phyloP scores from a whole-genome alignment of 2,113 vertebrate genomes.

The Monopterus albus region DNA sequence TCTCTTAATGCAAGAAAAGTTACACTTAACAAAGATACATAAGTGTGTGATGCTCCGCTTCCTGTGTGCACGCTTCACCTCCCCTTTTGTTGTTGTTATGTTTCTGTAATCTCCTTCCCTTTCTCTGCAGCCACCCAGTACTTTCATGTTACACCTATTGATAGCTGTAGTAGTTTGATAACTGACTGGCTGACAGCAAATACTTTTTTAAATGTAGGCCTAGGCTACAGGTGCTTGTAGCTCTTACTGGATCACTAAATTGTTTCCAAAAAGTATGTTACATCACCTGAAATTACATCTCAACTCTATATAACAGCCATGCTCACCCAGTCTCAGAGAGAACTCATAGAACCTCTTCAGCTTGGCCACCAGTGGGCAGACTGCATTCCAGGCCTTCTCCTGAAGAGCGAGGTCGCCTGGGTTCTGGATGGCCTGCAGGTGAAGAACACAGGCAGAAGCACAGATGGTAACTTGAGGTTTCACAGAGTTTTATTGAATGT shows the following conservation, averaged over 20 bases:
- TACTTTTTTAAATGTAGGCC: not conserved
- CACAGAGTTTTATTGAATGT: not conserved
- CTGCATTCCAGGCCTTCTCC: constrained; percentile 92
- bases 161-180: not conserved
- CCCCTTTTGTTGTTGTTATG: not conserved
- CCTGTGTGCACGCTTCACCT: not conserved
- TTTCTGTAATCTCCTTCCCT: not conserved
- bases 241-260: not conserved
- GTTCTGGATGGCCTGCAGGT: constrained; percentile 90
- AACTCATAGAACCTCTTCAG: constrained; percentile 95
- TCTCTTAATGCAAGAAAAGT: not conserved
- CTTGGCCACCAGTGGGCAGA: constrained; percentile 93
- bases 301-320: not conserved
- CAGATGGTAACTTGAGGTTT: constrained; percentile 29
- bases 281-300: not conserved
- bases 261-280: constrained; percentile 5
- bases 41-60: not conserved
- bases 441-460: constrained; percentile 3
- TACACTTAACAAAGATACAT: not conserved
- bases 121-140: not conserved
- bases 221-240: not conserved
- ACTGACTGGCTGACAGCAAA: not conserved
- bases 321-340: constrained; percentile 90
- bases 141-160: not conserved
- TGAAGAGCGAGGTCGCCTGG: constrained; percentile 90